A percentile compares a stretch with the other conserved stretches of the same genome.
Evolutionary conservation across 2,113 vertebrate genomes (phyloP).

Genomic region (Gobius niger): DNA sequence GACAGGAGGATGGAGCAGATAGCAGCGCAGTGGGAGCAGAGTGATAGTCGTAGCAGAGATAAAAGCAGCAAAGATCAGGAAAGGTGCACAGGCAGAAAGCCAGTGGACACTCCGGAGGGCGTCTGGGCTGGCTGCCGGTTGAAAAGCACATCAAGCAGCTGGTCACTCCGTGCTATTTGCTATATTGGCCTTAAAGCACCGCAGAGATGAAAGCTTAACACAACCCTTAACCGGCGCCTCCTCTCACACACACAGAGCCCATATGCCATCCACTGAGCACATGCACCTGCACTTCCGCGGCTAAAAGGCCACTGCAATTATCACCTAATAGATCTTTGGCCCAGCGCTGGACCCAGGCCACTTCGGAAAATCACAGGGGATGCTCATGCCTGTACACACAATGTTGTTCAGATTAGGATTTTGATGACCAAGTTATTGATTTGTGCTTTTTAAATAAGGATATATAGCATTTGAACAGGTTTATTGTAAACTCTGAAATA

Average conservation of each 20-base stretch:
- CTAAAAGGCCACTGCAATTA: conserved; percentile 54
- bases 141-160: conserved; percentile 52
- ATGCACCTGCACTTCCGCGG: conserved; percentile 44
- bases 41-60: conserved; percentile 26
- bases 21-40: conserved; percentile 13
- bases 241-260: conserved; percentile 21
- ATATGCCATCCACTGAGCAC: conserved; percentile 21
- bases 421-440: not conserved
- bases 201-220: conserved; percentile 49
- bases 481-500: too few relatives aligned
- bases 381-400: not conserved
- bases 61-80: conserved; percentile 1
- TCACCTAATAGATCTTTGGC: conserved; percentile 42
- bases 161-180: conserved; percentile 51
- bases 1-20: conserved; percentile 38
- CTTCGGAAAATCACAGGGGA: conserved; percentile 18
- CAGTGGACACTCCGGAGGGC: conserved; percentile 38
- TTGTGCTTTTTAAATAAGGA: too few relatives aligned
- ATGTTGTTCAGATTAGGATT: not conserved
- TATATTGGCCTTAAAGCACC: conserved; percentile 58
- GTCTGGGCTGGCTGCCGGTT: conserved; percentile 37
- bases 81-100: conserved; percentile 15
- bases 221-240: conserved; percentile 4
- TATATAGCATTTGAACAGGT: too few relatives aligned
- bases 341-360: conserved; percentile 35